Evolutionary conservation across 2,113 vertebrate genomes (phyloP).

Genomic region (Seriola quinqueradiata): DNA sequence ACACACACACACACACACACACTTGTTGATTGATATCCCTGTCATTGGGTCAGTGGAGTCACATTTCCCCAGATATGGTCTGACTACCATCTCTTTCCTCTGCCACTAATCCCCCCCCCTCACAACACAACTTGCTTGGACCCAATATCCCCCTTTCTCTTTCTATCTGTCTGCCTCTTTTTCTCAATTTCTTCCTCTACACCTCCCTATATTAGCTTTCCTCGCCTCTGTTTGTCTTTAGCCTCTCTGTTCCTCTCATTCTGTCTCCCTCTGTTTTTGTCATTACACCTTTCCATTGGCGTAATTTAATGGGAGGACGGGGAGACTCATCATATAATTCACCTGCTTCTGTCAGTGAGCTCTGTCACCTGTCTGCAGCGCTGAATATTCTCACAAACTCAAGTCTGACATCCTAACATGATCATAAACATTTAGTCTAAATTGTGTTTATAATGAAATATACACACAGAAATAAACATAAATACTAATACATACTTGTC

Average conservation of each 20-base stretch:
- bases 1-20: conserved; percentile 12
- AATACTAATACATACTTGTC: too few relatives aligned
- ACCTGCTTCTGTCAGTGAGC: not conserved
- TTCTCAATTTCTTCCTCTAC: conserved; percentile 37
- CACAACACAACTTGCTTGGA: conserved; percentile 3
- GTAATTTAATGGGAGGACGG: conserved; percentile 17
- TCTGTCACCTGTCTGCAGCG: not conserved
- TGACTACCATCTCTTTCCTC: conserved; percentile 38
- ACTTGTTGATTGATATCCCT: conserved; percentile 75
- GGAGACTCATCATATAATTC: conserved; percentile 32
- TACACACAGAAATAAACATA: too few relatives aligned
- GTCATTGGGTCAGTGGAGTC: conserved; percentile 66
- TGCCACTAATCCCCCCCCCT: conserved; percentile 8
- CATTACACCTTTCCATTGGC: conserved; percentile 25
- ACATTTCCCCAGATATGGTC: conserved; percentile 74
- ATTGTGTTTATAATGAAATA: not conserved
- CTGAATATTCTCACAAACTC: not conserved
- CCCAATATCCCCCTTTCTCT: conserved; percentile 40
- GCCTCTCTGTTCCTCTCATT: not conserved
- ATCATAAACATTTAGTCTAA: too few relatives aligned
- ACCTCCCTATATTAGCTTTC: conserved; percentile 17
- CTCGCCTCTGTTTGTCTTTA: conserved; percentile 24
- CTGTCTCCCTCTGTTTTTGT: not conserved
- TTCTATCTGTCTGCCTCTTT: conserved; percentile 52
- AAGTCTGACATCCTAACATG: too few relatives aligned